Evolutionary conservation across 2,888 invertebrate genomes (phyloP).

Genomic region (Caenorhabditis uteleia): DNA sequence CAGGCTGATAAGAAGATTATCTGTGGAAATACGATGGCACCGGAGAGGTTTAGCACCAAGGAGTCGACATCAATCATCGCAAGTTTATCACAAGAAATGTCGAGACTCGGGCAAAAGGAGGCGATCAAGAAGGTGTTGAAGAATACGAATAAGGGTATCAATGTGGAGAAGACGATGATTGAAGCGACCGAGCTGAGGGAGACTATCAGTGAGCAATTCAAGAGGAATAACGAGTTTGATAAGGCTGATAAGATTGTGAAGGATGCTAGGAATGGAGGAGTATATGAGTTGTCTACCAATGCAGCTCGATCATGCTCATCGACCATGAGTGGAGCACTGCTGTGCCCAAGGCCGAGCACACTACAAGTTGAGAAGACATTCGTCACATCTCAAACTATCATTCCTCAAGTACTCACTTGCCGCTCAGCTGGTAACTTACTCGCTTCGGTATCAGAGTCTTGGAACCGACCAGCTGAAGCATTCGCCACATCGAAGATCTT

Average conservation of each 20-base stretch:
- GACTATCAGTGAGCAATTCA: slow-evolving; percentile 37
- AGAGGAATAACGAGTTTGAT: slow-evolving; percentile 21
- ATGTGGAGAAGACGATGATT: slow-evolving; percentile 27
- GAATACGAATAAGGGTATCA: slow-evolving; percentile 42
- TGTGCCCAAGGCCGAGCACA: slow-evolving; percentile 42
- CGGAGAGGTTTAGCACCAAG: slow-evolving; percentile 38
- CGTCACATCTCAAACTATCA: slow-evolving; percentile 37
- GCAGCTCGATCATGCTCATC: slow-evolving; percentile 29
- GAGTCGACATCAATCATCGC: slow-evolving; percentile 46
- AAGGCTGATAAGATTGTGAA: slow-evolving; percentile 14
- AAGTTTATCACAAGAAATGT: slow-evolving; percentile 38
- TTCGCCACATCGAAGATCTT: slow-evolving; percentile 31
- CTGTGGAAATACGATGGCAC: slow-evolving; percentile 39
- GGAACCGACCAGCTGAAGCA: slow-evolving; percentile 17
- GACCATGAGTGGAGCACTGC: slow-evolving; percentile 20
- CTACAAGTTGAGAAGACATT: slow-evolving; percentile 39
- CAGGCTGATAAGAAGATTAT: slow-evolving; percentile 41
- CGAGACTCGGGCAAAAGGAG: slow-evolving; percentile 34
- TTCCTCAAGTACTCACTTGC: slow-evolving; percentile 21
- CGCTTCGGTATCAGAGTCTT: slow-evolving; percentile 30
- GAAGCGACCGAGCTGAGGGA: slow-evolving; percentile 34
- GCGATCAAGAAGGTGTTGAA: slow-evolving; percentile 28
- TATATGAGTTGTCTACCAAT: slow-evolving; percentile 35
- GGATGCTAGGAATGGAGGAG: slow-evolving; percentile 35
- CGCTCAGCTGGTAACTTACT: slow-evolving; percentile 20